A percentile compares a stretch with the other conserved stretches of the same genome.
phyloP scores from a whole-genome alignment of 2,797 vertebrate species.

The Coccyzus lansbergi region DNA sequence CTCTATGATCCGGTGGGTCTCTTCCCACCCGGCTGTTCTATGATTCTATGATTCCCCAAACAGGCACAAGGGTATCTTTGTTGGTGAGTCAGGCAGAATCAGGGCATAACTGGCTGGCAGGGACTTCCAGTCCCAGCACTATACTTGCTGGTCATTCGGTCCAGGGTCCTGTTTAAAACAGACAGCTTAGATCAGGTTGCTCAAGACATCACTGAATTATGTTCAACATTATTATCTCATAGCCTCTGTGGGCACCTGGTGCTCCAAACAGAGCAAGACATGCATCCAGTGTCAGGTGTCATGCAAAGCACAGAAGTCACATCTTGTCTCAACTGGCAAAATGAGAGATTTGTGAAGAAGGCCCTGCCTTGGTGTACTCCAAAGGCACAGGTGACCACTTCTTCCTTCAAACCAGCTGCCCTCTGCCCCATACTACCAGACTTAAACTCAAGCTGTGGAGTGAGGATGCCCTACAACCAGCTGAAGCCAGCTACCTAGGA shows the following conservation, averaged over 20 bases:
- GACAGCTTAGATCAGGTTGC: background rate
- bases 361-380: background rate
- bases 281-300: accelerated
- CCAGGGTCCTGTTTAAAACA: background rate
- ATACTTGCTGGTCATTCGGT: accelerated
- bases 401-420: background rate
- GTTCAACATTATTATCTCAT: background rate
- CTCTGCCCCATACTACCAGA: background rate
- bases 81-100: background rate
- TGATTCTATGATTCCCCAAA: background rate
- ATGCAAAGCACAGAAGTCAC: background rate
- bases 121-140: accelerated
- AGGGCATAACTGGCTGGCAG: background rate
- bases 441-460: background rate
- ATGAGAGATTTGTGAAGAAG: background rate
- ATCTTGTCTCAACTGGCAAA: accelerated
- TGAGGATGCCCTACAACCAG: background rate
- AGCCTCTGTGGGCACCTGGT: background rate
- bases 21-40: no score
- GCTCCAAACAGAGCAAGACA: background rate
- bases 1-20: no score
- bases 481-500: background rate
- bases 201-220: background rate
- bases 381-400: background rate
- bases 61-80: accelerated